Conservation (phyloP, 2,113 vertebrate genomes). For the Heteronetta atricapilla region DNA sequence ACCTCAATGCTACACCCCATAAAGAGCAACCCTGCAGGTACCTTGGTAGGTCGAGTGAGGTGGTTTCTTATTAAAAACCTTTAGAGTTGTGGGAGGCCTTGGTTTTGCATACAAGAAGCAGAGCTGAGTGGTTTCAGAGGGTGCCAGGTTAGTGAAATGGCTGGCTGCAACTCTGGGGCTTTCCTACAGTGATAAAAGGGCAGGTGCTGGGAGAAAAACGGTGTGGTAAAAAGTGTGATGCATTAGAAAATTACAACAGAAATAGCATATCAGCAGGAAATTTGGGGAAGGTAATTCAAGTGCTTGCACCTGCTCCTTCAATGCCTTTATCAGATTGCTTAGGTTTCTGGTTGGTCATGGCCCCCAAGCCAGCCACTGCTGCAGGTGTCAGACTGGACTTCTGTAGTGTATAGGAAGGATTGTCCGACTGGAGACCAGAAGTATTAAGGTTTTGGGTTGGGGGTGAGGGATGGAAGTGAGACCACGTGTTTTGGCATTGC, state of each 20-base stretch:
- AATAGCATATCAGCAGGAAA: accelerated
- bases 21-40: not conserved
- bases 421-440: not conserved
- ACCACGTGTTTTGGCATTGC: accelerated
- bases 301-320: not conserved
- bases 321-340: not conserved
- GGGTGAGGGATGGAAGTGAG: accelerated
- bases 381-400: not conserved
- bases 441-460: not conserved
- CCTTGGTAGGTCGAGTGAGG: not conserved
- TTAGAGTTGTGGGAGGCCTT: not conserved
- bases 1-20: accelerated
- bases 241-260: not conserved
- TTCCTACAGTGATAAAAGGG: not conserved
- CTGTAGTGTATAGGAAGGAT: not conserved
- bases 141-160: not conserved
- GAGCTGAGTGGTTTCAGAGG: accelerated
- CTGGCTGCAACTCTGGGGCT: not conserved
- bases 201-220: not conserved
- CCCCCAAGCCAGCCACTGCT: not conserved
- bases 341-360: not conserved
- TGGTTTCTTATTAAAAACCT: not conserved
- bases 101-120: accelerated
- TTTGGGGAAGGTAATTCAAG: not conserved
- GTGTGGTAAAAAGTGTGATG: not conserved